A percentile compares a stretch with the other conserved stretches of the same genome.
Conservation (phyloP, 2,888 invertebrate genomes). For the Aporophyla lueneburgensis region DNA sequence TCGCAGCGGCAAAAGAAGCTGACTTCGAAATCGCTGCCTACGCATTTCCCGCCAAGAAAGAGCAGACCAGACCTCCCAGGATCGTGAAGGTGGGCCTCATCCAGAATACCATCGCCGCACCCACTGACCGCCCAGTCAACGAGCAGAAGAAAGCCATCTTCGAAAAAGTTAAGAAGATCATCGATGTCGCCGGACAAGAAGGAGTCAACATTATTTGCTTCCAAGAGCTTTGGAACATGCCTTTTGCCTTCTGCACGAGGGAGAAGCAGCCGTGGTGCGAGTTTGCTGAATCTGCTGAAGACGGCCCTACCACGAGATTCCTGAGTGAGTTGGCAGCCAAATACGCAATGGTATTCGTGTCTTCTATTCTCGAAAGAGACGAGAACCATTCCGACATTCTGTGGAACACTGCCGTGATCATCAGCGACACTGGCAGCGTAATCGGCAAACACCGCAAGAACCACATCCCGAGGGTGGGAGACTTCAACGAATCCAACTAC, state of each 20-base stretch:
- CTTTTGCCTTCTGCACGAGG: constrained; percentile 99
- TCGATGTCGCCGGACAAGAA: constrained; percentile 94
- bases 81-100: constrained; percentile 96
- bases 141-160: constrained; percentile 96
- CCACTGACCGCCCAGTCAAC: constrained; percentile 94
- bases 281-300: constrained; percentile 98
- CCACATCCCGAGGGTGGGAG: constrained; percentile 99
- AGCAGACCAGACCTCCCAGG: constrained; percentile 92
- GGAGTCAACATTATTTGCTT: constrained; percentile 98
- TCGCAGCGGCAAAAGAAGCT: constrained; percentile 89
- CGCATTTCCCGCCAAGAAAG: constrained; percentile 86
- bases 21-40: constrained; percentile 89
- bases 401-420: constrained; percentile 99
- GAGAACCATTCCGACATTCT: constrained; percentile 95
- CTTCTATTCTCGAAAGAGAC: constrained; percentile 98
- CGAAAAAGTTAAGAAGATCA: constrained; percentile 94
- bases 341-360: constrained; percentile 98
- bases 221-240: constrained; percentile 99
- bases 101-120: constrained; percentile 96
- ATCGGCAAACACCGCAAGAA: constrained; percentile 99
- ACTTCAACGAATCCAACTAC: constrained; percentile 99
- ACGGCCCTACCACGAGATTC: constrained; percentile 96
- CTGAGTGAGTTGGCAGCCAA: constrained; percentile 94
- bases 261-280: constrained; percentile 99
- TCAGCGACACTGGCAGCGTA: constrained; percentile 96